Conservation (phyloP, 2,888 invertebrate species). For the Drosophila pegasa region DNA sequence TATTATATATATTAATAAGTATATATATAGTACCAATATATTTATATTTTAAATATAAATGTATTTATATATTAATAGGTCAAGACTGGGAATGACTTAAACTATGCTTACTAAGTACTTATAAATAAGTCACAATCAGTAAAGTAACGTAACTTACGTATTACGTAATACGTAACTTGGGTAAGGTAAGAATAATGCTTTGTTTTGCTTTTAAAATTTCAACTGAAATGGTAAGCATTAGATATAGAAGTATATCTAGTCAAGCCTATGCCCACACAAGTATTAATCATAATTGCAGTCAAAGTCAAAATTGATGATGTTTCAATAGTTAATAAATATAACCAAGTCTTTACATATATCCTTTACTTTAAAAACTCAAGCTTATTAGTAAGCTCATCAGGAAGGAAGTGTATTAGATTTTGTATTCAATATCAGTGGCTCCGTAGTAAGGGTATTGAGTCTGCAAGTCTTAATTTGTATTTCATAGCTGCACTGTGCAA, state of each 20-base stretch:
- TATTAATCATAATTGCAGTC: too few relatives aligned
- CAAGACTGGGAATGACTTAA: not conserved
- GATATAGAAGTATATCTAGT: not conserved
- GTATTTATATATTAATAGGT: not conserved
- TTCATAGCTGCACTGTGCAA: slow-evolving; percentile 11
- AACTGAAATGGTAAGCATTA: too few relatives aligned
- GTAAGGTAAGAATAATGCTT: too few relatives aligned
- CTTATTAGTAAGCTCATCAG: not conserved
- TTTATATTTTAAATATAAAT: not conserved
- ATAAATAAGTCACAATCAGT: not conserved
- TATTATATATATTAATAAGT: too few relatives aligned
- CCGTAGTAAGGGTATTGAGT: not conserved
- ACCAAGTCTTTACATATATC: too few relatives aligned
- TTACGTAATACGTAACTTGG: too few relatives aligned
- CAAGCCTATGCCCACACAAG: not conserved
- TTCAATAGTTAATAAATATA: not conserved
- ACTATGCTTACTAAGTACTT: not conserved
- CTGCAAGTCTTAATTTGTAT: not conserved
- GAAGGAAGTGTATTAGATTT: not conserved
- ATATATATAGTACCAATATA: too few relatives aligned
- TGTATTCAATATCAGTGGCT: not conserved
- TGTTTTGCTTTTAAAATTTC: too few relatives aligned
- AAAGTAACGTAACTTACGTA: not conserved
- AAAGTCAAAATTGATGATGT: not conserved
- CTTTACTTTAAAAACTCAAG: too few relatives aligned